phyloP scores from a whole-genome alignment of 2,797 vertebrate species.

The Neomorphus geoffroyi region DNA sequence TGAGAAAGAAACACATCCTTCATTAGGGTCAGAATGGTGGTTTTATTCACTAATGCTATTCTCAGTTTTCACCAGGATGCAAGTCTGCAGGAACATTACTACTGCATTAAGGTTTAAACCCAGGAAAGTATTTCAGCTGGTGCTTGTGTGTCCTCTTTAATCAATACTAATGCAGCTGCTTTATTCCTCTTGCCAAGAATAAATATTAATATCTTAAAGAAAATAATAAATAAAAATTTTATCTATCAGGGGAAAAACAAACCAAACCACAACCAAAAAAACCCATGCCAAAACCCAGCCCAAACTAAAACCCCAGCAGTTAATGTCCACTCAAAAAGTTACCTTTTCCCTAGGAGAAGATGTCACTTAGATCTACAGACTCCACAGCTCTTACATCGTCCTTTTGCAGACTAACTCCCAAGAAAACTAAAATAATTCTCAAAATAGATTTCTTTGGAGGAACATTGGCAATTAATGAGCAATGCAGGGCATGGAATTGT shows the following conservation, averaged over 20 bases:
- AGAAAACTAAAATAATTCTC: background rate
- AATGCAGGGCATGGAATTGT: background rate
- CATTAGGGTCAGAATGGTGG: background rate
- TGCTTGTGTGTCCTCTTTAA: background rate
- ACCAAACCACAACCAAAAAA: background rate
- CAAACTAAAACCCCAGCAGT: background rate
- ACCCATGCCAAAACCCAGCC: background rate
- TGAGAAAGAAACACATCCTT: background rate
- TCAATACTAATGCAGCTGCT: background rate
- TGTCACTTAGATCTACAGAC: background rate
- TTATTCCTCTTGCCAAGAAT: background rate
- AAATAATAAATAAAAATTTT: background rate
- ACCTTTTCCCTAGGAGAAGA: background rate
- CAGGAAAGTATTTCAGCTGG: background rate
- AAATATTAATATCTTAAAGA: background rate
- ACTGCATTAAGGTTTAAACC: background rate
- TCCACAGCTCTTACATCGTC: background rate
- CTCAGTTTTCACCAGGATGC: background rate
- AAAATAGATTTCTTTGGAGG: background rate
- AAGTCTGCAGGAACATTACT: background rate
- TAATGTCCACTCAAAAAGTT: background rate
- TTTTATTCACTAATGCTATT: background rate
- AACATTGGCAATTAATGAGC: background rate
- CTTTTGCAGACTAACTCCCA: background rate
- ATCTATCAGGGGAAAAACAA: background rate